Base-by-base conservation (phyloP, 2,797 vertebrate genomes). In the Furcifer pardalis region DNA sequence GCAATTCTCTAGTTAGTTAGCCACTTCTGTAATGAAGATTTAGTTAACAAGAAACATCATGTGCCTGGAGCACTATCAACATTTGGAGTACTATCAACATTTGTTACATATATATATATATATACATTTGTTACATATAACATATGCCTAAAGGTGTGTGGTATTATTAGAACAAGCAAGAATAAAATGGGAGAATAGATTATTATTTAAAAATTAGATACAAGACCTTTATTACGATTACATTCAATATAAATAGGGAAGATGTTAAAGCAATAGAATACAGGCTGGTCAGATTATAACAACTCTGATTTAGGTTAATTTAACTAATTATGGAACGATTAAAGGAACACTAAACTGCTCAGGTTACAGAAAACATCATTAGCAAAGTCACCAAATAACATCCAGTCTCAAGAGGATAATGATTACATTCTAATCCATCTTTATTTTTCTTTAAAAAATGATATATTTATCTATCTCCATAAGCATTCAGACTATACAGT, bases 91-190 rank as follows among this genome's bases (percentile, higher is more conserved):
- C 23, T 23, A 62, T 49, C 42, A 40, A 37, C 49, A 60, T 71
- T 71, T 44, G 30, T 68, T 56, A 56, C 12, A 56, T 56, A 75
- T 44, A 44, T 15, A 69, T 59, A 56, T 56, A 75, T 44, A 44
- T 15, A 69, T 59, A 37, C 49, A 60, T 71, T 71, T 44, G 30
- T 68, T 56, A 56, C 12, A 56, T 56, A 75, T 44, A 44, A n/a
- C n/a, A n/a, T 15, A 69, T 77, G 63, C 62, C 82, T 76, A 23
- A 56, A 84, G 74, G 27, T 59, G 19, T 21, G 40, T 40, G 40
- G 10, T 30, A 77, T 74, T 82, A 82, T 76, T 68, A 77, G 46
- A 77, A 83, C 46, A 60, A 35, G 35, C 46, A 56, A 68, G 66
- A 83, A 59, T 46, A 66, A 83, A 66, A 75, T 30, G 65, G 6